phyloP scores from a whole-genome alignment of 2,888 invertebrate species.

The Pseudococcus jackbeardsleyi region DNA sequence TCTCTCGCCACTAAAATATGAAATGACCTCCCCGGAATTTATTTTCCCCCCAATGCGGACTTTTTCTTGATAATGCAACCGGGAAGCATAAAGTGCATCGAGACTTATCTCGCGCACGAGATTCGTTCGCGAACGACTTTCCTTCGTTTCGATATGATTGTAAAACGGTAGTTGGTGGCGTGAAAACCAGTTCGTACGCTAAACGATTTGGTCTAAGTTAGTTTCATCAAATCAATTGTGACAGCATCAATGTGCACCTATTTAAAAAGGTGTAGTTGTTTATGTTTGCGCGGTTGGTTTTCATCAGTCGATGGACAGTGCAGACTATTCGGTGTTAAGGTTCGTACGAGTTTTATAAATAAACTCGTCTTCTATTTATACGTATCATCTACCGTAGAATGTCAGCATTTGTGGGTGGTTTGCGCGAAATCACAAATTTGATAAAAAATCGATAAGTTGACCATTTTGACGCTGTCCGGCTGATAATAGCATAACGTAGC shows the following conservation, averaged over 20 bases:
- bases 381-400: conserved; percentile 43
- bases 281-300: background rate
- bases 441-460: conserved; percentile 1
- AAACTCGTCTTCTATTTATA: conserved; percentile 41
- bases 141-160: conserved; percentile 27
- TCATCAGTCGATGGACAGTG: conserved; percentile 48
- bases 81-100: conserved; percentile 41
- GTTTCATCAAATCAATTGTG: conserved; percentile 42
- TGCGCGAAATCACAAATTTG: conserved; percentile 21
- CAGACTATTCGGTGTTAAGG: conserved; percentile 29
- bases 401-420: conserved; percentile 39
- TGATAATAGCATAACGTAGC: too few species aligned
- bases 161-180: conserved; percentile 3
- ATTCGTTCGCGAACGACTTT: conserved; percentile 54
- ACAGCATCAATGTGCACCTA: conserved; percentile 46
- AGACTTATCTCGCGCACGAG: background rate
- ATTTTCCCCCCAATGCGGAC: conserved; percentile 25
- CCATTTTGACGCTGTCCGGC: background rate
- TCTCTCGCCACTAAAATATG: background rate
- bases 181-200: conserved; percentile 52
- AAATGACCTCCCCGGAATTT: conserved; percentile 34
- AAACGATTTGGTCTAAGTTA: conserved; percentile 35
- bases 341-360: conserved; percentile 31
- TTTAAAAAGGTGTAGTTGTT: conserved; percentile 39
- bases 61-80: conserved; percentile 50